Conservation (phyloP, 2,113 vertebrate species). For the Odontesthes bonariensis region DNA sequence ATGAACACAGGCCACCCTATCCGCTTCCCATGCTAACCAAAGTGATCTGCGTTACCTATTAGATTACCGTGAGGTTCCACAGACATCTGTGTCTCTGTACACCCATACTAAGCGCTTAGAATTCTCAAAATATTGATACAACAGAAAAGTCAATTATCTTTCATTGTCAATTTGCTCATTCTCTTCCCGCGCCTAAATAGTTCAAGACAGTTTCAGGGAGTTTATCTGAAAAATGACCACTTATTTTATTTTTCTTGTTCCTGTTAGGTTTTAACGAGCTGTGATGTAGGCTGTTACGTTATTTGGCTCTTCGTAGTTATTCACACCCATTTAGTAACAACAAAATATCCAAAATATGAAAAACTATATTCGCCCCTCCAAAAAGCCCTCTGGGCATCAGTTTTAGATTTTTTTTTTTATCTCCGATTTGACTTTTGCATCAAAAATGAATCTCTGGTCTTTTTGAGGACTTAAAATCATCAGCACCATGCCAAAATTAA, state of each 20-base stretch:
- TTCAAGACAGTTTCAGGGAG: slow-evolving; percentile 25
- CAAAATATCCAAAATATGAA: slow-evolving; percentile 42
- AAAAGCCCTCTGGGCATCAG: neutral
- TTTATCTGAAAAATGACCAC: slow-evolving; percentile 39
- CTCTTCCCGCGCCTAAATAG: slow-evolving; percentile 31
- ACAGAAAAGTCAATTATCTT: slow-evolving; percentile 57
- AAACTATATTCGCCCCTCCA: slow-evolving; percentile 19
- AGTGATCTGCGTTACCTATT: slow-evolving; percentile 66
- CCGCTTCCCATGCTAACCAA: slow-evolving; percentile 58
- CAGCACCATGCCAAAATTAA: neutral
- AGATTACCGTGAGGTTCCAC: slow-evolving; percentile 64
- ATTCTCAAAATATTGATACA: slow-evolving; percentile 72
- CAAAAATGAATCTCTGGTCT: neutral
- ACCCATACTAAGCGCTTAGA: slow-evolving; percentile 55
- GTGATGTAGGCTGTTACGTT: slow-evolving; percentile 52
- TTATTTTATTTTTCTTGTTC: slow-evolving; percentile 17
- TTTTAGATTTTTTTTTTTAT: neutral
- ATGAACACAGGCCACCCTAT: slow-evolving; percentile 73
- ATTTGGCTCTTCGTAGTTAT: slow-evolving; percentile 33
- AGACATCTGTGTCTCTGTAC: slow-evolving; percentile 46
- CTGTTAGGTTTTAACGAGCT: slow-evolving; percentile 6
- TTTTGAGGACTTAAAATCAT: neutral
- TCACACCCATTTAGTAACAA: slow-evolving; percentile 32
- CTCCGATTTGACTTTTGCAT: neutral
- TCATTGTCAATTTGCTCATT: slow-evolving; percentile 61